Conservation (phyloP, 2,797 vertebrate species). For the Ataeniobius toweri region DNA sequence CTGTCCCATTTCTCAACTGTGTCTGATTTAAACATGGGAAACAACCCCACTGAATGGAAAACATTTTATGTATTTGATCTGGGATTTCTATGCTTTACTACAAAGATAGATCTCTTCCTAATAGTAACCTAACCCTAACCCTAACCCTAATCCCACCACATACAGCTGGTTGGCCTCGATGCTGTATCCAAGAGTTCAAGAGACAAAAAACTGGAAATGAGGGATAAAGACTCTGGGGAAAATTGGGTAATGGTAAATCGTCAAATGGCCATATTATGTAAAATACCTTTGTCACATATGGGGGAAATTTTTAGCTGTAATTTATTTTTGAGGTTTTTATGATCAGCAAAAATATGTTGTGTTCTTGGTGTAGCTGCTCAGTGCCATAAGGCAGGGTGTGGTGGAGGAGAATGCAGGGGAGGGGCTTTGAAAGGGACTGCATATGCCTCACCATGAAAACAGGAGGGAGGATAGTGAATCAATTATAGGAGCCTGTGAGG, state of each 20-base stretch:
- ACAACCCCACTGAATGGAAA: slow-evolving; percentile 27
- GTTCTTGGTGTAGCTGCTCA: slow-evolving; percentile 33
- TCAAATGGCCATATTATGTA: neutral
- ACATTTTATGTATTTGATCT: slow-evolving; percentile 59
- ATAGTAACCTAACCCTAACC: too few relatives aligned
- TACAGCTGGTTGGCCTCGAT: slow-evolving; percentile 29
- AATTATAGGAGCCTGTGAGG: slow-evolving; percentile 53
- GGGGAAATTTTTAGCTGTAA: rapidly evolving
- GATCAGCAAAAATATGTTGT: slow-evolving; percentile 3
- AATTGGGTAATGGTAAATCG: neutral
- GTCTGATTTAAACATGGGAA: slow-evolving; percentile 26
- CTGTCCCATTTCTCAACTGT: slow-evolving; percentile 48
- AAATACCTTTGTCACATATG: neutral
- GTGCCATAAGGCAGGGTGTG: slow-evolving; percentile 35
- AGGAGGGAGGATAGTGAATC: slow-evolving; percentile 57
- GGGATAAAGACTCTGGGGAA: neutral
- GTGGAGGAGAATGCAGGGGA: slow-evolving; percentile 29
- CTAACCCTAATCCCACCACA: slow-evolving; percentile 38
- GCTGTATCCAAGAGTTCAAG: neutral
- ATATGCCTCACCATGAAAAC: slow-evolving; percentile 70
- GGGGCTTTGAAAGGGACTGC: slow-evolving; percentile 43
- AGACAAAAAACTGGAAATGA: neutral
- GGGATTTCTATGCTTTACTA: slow-evolving; percentile 57
- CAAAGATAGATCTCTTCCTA: slow-evolving; percentile 51
- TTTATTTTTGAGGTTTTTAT: slow-evolving; percentile 1